phyloP scores from a whole-genome alignment of 1,140 invertebrate genomes.

The Holotrichia oblita region DNA sequence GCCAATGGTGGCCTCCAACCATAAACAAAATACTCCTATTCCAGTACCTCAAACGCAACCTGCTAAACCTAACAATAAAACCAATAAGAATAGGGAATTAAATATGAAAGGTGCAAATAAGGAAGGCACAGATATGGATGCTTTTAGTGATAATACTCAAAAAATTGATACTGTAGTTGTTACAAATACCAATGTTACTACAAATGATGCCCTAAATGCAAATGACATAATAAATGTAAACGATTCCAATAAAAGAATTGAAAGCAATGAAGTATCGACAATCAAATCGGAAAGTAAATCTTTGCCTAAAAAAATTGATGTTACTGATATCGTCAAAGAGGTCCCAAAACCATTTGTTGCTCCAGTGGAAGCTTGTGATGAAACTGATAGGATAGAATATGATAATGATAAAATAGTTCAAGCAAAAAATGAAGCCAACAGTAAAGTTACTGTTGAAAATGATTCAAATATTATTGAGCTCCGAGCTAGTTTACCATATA shows the following conservation, averaged over 20 bases:
- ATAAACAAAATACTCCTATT: slow-evolving; percentile 41
- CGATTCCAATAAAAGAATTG: slow-evolving; percentile 42
- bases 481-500: slow-evolving; percentile 53
- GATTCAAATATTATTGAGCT: slow-evolving; percentile 45
- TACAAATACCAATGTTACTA: slow-evolving; percentile 28
- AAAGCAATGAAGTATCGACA: slow-evolving; percentile 39
- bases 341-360: slow-evolving; percentile 49
- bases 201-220: slow-evolving; percentile 24
- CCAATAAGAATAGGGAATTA: slow-evolving; percentile 58
- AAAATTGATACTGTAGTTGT: slow-evolving; percentile 21
- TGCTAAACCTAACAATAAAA: slow-evolving; percentile 53
- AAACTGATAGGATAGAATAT: slow-evolving; percentile 52
- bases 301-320: slow-evolving; percentile 50
- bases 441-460: slow-evolving; percentile 47
- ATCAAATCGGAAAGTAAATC: slow-evolving; percentile 22
- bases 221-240: slow-evolving; percentile 11
- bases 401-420: slow-evolving; percentile 54
- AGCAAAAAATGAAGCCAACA: slow-evolving; percentile 55
- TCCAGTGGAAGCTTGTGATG: slow-evolving; percentile 48
- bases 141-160: slow-evolving; percentile 56
- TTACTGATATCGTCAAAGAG: slow-evolving; percentile 58
- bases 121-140: slow-evolving; percentile 63
- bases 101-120: slow-evolving; percentile 61
- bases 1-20: slow-evolving; percentile 34
- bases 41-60: slow-evolving; percentile 52